phyloP scores from a whole-genome alignment of 2,888 invertebrate species.

The Microplitis deprimator region DNA sequence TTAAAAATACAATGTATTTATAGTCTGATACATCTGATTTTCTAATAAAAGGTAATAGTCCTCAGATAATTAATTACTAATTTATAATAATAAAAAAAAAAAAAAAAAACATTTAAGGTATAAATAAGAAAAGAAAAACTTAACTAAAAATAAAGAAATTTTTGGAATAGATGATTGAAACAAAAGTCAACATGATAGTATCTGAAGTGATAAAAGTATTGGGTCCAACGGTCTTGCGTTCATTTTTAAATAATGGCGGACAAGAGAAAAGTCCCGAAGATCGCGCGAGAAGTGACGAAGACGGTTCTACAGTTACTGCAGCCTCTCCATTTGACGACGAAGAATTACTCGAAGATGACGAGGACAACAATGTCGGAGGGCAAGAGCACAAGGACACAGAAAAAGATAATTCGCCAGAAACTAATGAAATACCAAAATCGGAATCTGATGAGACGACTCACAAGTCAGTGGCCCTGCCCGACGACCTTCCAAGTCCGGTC shows the following conservation, averaged over 20 bases:
- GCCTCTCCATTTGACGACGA: slow-evolving; percentile 68
- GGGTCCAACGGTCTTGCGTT: slow-evolving; percentile 81
- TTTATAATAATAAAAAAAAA: too few relatives aligned
- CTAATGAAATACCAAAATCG: slow-evolving; percentile 69
- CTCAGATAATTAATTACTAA: too few relatives aligned
- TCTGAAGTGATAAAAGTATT: slow-evolving; percentile 82
- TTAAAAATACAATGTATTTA: too few relatives aligned
- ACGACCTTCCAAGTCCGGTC: slow-evolving; percentile 29
- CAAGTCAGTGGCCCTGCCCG: slow-evolving; percentile 46
- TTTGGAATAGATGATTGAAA: slow-evolving; percentile 79
- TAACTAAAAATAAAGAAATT: slow-evolving; percentile 40
- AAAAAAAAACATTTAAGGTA: neutral
- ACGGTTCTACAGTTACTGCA: slow-evolving; percentile 69
- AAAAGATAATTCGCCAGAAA: slow-evolving; percentile 53
- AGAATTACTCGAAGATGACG: slow-evolving; percentile 73
- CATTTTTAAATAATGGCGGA: slow-evolving; percentile 74
- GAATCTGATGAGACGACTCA: slow-evolving; percentile 44
- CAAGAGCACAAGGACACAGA: slow-evolving; percentile 68
- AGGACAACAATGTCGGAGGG: too few relatives aligned
- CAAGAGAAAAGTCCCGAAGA: slow-evolving; percentile 67
- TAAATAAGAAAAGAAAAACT: slow-evolving; percentile 17
- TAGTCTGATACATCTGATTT: too few relatives aligned
- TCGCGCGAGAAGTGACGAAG: slow-evolving; percentile 55
- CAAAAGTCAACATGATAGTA: slow-evolving; percentile 83
- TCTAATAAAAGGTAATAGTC: too few relatives aligned